Evolutionary conservation across 1,140 invertebrate genomes (phyloP), one percentile per base, ranked within the genome.

Genomic region (Temnothorax curvispinosus): DNA sequence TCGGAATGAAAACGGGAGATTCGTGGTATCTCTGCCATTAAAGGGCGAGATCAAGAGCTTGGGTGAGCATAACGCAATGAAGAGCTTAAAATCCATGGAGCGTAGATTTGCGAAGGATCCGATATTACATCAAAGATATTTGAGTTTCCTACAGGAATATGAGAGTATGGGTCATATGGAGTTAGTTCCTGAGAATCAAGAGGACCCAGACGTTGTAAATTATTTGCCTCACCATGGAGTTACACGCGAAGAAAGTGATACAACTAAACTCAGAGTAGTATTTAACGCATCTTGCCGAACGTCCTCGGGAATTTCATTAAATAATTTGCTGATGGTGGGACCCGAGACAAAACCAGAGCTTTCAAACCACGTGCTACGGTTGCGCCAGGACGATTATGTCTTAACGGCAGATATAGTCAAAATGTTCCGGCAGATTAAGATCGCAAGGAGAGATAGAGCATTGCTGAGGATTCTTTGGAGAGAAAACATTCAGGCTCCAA

Each of bases 391-490:
- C 1, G 21, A 27, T 6, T 56, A 41, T 8, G 75, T 77, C 2
- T 1, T 77, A 18, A 77, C 56, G 1, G 21, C 75, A 8, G 75
- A 77, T 1, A 62, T 77, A 58, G 9, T 15, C 0, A 60, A 62
- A 44, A 77, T 77, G 56, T 75, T 41, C 18, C 56, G 38, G 0
- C 75, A 77, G 15, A 58, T 76, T 7, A 21, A 75, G 41, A 75
- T 95, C 3, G 52, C 87, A 7, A n/a, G 64, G 9, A 72, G 89
- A 38, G 87, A 94, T 77, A 50, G 84, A 52, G 69, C 89, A 1
- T 88, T 91, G 44, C 92, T 94, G 76, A 75, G 91, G 54, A 94
- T 95, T n/a, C 21, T 95, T 0, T 95, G 94, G 91, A 62, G 92
- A 21, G 47, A 74, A 72, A 76, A 87, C 54, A 11, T 0, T 6